Evolutionary conservation across 1,140 invertebrate species (phyloP), one percentile per base, ranked within the genome.

Genomic region (Zaprionus davidi): DNA sequence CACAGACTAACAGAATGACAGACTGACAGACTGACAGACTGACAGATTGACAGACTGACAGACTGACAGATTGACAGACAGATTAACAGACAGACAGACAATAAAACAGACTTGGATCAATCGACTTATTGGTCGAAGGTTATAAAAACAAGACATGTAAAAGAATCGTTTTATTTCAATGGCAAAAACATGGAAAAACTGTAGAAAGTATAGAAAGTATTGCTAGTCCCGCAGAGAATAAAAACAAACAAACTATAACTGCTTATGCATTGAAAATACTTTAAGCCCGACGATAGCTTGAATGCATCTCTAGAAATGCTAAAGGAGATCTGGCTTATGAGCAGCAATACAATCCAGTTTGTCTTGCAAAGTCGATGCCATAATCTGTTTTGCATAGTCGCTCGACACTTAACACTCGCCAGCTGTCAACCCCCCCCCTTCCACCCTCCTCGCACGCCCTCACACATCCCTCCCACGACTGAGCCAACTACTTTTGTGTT

Each of bases 341-440:
- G 56, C 59, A 53, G 56, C 59, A 60, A 36, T 60, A 57, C 67
- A 62, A 69, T 59, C 12, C 58, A 63, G 68, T 55, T 71, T 31
- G 71, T 34, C 65, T 66, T 46, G 76, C 53, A 44, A 78, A 66
- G 66, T 71, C 73, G 56, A 65, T 72, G 72, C 81, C 72, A 44
- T 71, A 76, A 81, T 78, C 81, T 88, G 71, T 59, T 88, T 87
- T 88, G 81, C 83, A 88, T 87, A 87, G 72, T 68, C 72, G 78
- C 74, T 72, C 60, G 72, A 60, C 78, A 78, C 74, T 71, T 70
- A 70, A 69, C 70, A 75, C 65, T 78, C 36, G 51, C 28, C 9
- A 44, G n/a, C n/a, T 34, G 26, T 46, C 20, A 26, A 26, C 49
- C 12, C 11, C 0, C 1, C 26, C 34, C 53, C 1, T 1, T 26